Percentiles rank a stretch among this genome's conserved stretches.
Conservation (phyloP, 2,113 vertebrate genomes). For the Embiotoca jacksoni region DNA sequence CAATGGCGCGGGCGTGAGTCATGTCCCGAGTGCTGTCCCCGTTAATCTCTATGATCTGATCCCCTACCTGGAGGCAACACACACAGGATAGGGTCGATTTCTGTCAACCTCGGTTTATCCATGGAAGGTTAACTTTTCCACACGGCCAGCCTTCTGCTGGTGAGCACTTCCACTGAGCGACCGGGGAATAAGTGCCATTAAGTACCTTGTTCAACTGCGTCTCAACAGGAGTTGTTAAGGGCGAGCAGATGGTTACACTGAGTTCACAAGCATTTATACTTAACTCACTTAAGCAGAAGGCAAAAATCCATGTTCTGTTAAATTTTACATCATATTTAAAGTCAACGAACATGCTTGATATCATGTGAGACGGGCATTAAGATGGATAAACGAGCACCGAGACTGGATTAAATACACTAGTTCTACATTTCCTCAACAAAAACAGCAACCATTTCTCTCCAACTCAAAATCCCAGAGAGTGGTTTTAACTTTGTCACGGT, state of each 20-base stretch:
- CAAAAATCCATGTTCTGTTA: conserved; percentile 19
- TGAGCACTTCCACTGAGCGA: conserved; percentile 11
- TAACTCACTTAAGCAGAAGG: conserved; percentile 2
- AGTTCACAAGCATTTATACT: conserved; percentile 16
- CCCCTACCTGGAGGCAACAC: conserved; percentile 90
- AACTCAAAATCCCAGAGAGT: background rate
- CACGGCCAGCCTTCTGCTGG: background rate
- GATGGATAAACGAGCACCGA: background rate
- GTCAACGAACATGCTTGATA: background rate
- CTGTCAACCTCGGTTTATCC: conserved; percentile 34
- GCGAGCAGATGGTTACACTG: conserved; percentile 17
- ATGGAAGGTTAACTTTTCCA: conserved; percentile 30
- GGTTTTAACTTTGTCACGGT: background rate
- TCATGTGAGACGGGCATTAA: conserved; percentile 2
- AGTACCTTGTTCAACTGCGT: conserved; percentile 27
- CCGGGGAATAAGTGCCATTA: conserved; percentile 36
- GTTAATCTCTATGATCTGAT: conserved; percentile 99
- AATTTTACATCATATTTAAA: conserved; percentile 12
- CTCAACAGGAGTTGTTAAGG: conserved; percentile 17
- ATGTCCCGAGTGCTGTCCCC: conserved; percentile 99
- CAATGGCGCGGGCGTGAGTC: conserved; percentile 97
- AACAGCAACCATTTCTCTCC: conserved; percentile 17
- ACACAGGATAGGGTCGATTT: conserved; percentile 32
- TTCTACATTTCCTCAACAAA: background rate
- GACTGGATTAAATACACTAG: background rate